A percentile compares a stretch with the other conserved stretches of the same genome.
Conservation (phyloP, 2,888 invertebrate genomes). For the Seladonia tumulorum region DNA sequence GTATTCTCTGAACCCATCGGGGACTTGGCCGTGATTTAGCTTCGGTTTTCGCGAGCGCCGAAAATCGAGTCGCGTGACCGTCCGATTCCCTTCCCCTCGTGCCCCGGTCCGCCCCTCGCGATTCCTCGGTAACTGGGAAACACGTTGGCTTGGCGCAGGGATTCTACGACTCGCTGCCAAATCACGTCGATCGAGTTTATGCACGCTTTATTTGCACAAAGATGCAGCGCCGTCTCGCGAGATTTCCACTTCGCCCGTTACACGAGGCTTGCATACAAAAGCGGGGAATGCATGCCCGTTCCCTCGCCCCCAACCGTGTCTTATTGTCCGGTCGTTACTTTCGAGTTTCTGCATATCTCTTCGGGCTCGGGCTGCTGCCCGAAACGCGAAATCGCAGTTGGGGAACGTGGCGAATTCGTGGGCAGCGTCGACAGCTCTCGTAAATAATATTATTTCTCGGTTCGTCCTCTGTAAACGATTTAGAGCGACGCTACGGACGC, state of each 20-base stretch:
- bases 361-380: not conserved
- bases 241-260: conserved; percentile 1
- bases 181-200: conserved; percentile 15
- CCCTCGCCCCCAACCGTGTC: not conserved
- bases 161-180: not conserved
- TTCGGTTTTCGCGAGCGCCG: not conserved
- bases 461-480: not conserved
- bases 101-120: not conserved
- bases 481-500: not conserved
- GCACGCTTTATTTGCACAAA: conserved; percentile 7
- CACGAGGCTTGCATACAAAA: not conserved
- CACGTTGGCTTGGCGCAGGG: not conserved
- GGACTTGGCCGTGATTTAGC: not conserved
- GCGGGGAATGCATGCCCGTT: not conserved
- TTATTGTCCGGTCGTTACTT: conserved; percentile 2
- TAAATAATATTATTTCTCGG: not conserved
- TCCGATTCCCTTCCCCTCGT: not conserved
- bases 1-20: not conserved
- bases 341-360: not conserved
- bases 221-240: conserved; percentile 3
- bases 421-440: not conserved
- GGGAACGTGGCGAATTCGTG: not conserved
- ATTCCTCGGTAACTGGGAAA: not conserved
- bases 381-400: not conserved
- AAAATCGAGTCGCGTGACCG: conserved; percentile 2